Evolutionary conservation across 2,797 vertebrate species (phyloP).

Genomic region (Mormyrus hasselquistii): DNA sequence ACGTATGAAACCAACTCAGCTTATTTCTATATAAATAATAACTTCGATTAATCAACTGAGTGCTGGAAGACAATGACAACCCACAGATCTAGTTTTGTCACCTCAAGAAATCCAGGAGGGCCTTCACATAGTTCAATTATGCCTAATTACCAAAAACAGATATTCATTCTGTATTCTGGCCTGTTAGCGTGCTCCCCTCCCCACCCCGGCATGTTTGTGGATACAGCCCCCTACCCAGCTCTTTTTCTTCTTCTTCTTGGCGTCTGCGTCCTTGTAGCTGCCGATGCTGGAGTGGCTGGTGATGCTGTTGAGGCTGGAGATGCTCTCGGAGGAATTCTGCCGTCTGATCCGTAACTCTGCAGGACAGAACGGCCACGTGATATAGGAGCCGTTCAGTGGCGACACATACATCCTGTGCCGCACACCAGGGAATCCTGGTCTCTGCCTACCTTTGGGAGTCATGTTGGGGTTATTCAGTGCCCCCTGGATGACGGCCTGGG

Average conservation of each 20-base stretch:
- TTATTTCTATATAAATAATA: background rate
- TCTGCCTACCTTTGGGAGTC: constrained; percentile 67
- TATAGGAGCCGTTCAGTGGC: background rate
- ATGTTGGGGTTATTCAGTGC: constrained; percentile 77
- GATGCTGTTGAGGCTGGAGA: constrained; percentile 92
- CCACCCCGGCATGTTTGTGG: background rate
- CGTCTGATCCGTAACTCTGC: constrained; percentile 80
- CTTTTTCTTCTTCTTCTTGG: constrained; percentile 97
- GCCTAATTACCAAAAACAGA: background rate
- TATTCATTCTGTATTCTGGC: background rate
- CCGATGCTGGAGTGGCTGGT: constrained; percentile 88
- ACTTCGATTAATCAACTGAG: background rate
- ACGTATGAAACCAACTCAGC: background rate
- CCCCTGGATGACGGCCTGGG: constrained; percentile 86
- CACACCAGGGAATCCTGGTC: background rate
- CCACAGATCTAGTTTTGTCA: background rate
- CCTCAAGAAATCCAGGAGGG: background rate
- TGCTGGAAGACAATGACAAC: background rate
- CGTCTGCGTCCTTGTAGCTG: constrained; percentile 84
- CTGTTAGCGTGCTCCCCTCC: background rate
- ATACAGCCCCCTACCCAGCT: constrained; percentile 76
- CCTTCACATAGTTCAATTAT: background rate
- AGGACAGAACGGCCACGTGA: background rate
- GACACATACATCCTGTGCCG: background rate
- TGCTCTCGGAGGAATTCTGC: constrained; percentile 95